A percentile compares a stretch with the other conserved stretches of the same genome.
Conservation (phyloP, 2,888 invertebrate species). For the Pollenia amentaria region DNA sequence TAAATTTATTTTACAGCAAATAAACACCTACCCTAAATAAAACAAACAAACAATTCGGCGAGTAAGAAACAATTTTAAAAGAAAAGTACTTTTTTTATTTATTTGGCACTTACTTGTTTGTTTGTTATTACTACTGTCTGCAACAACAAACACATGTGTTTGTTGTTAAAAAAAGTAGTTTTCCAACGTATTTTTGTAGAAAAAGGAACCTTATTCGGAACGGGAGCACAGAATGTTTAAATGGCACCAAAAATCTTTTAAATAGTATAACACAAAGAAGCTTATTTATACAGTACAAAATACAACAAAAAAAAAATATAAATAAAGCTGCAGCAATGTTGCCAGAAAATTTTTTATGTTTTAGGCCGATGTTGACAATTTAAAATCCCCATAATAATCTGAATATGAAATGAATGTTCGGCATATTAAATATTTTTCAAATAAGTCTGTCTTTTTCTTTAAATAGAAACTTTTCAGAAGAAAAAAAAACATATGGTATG, state of each 20-base stretch:
- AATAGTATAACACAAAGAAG: constrained; percentile 16
- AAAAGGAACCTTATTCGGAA: constrained; percentile 77
- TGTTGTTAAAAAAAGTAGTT: constrained; percentile 58
- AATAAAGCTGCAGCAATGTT: neutral
- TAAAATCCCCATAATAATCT: neutral
- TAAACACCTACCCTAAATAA: too few relatives aligned
- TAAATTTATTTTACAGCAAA: too few relatives aligned
- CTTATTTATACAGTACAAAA: constrained; percentile 37
- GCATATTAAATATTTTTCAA: too few relatives aligned
- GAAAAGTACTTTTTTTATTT: neutral
- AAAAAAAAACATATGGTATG: too few relatives aligned
- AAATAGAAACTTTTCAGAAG: too few relatives aligned
- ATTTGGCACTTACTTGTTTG: too few relatives aligned
- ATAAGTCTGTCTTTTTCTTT: too few relatives aligned
- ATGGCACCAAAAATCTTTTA: constrained; percentile 60
- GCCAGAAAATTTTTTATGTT: neutral
- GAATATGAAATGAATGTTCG: neutral
- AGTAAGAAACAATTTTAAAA: too few relatives aligned
- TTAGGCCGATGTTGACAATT: neutral
- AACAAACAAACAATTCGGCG: too few relatives aligned
- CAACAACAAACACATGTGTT: neutral
- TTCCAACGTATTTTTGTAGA: constrained; percentile 77
- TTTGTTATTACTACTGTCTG: too few relatives aligned
- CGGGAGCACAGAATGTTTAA: constrained; percentile 74
- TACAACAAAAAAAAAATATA: constrained; percentile 11